A percentile compares a stretch with the other conserved stretches of the same genome.
Conservation (phyloP, 2,888 invertebrate species). For the Aplocera efformata region DNA sequence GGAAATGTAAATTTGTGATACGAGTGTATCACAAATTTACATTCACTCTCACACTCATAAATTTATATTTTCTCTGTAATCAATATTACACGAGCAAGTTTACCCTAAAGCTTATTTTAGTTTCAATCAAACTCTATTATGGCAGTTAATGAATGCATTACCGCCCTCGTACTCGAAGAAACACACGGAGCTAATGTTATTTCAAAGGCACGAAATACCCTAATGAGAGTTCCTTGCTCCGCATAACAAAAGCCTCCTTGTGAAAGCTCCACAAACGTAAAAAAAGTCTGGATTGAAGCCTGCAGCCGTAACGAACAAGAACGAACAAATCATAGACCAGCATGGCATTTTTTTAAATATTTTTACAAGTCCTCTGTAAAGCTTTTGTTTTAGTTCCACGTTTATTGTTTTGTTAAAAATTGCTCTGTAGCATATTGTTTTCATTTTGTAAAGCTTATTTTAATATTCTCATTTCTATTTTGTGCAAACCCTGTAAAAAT, state of each 20-base stretch:
- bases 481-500: too few species aligned
- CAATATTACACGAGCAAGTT: too few species aligned
- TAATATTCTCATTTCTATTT: neutral
- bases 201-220: slow-evolving; percentile 65
- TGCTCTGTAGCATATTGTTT: slow-evolving; percentile 36
- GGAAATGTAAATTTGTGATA: too few species aligned
- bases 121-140: slow-evolving; percentile 39
- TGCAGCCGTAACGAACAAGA: slow-evolving; percentile 45
- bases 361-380: slow-evolving; percentile 37
- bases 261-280: slow-evolving; percentile 66
- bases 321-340: slow-evolving; percentile 47
- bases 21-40: too few species aligned
- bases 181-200: slow-evolving; percentile 60
- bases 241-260: slow-evolving; percentile 60
- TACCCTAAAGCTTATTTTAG: slow-evolving; percentile 26
- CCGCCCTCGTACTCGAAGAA: slow-evolving; percentile 37
- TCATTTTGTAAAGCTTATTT: slow-evolving; percentile 19
- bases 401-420: slow-evolving; percentile 44
- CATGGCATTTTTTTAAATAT: slow-evolving; percentile 49
- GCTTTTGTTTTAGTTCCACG: slow-evolving; percentile 48
- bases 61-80: too few species aligned
- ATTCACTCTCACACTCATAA: too few species aligned
- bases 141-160: slow-evolving; percentile 46
- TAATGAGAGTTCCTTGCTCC: slow-evolving; percentile 67
- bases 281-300: slow-evolving; percentile 56